Evolutionary conservation across 1,140 invertebrate genomes (phyloP), one percentile per base, ranked within the genome.

Genomic region (Nephotettix cincticeps): DNA sequence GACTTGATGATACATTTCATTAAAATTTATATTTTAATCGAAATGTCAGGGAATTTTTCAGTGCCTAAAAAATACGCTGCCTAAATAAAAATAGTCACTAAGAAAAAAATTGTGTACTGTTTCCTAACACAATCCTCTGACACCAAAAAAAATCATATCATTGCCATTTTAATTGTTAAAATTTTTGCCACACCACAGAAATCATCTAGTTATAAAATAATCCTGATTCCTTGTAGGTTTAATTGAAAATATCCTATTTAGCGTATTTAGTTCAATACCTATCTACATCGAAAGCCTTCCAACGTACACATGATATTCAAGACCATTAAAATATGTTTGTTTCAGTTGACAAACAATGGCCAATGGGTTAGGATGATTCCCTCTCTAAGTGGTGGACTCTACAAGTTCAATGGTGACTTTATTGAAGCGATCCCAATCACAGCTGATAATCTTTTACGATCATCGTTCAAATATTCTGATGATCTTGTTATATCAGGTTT

Each of bases 321-420:
- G n/a, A n/a, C n/a, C n/a, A n/a, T n/a, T n/a, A 11, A 23, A 14
- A 23, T n/a, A 11, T 56, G 51, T 61, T 29, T 65, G 74, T 81
- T 83, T 67, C 72, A 96, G 92, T 81, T 97, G 17, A 92, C 88
- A 56, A 91, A 91, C 71, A 90, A 93, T 83, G 95, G 94, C 0
- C 89, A 95, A 79, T 91, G 87, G 83, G 88, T 95, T 36, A 86
- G 92, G 73, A 85, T 98, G 75, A 95, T 99, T 78, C 96, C 96
- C 32, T 96, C 96, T 0, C 81, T 99, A 9, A 92, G 89, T 80
- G 96, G 96, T 11, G 88, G 89, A 19, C 84, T 99, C 6, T 99
- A 96, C 81, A 93, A 91, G 79, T 93, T 96, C 81, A 93, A 97
- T 84, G 95, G 94, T 0, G 89, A 93, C 63, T 90, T 87, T 76